Conservation (phyloP, 2,888 invertebrate genomes). For the Meliscaeva auricollis region DNA sequence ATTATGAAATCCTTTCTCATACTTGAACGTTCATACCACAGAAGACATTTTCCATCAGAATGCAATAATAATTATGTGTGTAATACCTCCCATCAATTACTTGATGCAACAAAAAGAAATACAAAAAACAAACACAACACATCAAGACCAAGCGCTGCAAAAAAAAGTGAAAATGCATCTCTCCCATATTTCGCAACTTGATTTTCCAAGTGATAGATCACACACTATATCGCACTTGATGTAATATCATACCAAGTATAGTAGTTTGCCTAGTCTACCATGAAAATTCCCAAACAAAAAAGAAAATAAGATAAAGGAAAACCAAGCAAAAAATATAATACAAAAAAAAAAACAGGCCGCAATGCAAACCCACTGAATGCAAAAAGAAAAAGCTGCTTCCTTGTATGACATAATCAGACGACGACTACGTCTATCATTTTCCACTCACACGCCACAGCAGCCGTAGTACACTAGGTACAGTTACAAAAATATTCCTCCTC, state of each 20-base stretch:
- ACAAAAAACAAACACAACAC: slow-evolving; percentile 7
- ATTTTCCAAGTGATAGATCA: slow-evolving; percentile 70
- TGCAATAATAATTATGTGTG: slow-evolving; percentile 60
- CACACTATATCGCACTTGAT: slow-evolving; percentile 62
- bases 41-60: slow-evolving; percentile 36
- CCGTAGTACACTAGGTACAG: slow-evolving; percentile 26
- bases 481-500: slow-evolving; percentile 17
- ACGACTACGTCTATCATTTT: slow-evolving; percentile 68
- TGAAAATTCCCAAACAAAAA: slow-evolving; percentile 57
- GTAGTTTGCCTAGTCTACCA: slow-evolving; percentile 43
- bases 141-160: slow-evolving; percentile 24
- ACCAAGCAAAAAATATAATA: slow-evolving; percentile 20
- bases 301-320: slow-evolving; percentile 2
- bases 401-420: slow-evolving; percentile 80
- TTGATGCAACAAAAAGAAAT: slow-evolving; percentile 34
- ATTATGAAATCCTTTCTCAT: slow-evolving; percentile 61
- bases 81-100: slow-evolving; percentile 62
- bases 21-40: slow-evolving; percentile 49
- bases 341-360: slow-evolving; percentile 50
- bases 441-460: slow-evolving; percentile 49
- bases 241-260: slow-evolving; percentile 48
- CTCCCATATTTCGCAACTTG: slow-evolving; percentile 54
- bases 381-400: slow-evolving; percentile 78
- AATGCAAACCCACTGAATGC: slow-evolving; percentile 68
- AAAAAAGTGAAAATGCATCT: slow-evolving; percentile 62